phyloP scores from a whole-genome alignment of 2,113 vertebrate species.

The Acrocephalus kingi region DNA sequence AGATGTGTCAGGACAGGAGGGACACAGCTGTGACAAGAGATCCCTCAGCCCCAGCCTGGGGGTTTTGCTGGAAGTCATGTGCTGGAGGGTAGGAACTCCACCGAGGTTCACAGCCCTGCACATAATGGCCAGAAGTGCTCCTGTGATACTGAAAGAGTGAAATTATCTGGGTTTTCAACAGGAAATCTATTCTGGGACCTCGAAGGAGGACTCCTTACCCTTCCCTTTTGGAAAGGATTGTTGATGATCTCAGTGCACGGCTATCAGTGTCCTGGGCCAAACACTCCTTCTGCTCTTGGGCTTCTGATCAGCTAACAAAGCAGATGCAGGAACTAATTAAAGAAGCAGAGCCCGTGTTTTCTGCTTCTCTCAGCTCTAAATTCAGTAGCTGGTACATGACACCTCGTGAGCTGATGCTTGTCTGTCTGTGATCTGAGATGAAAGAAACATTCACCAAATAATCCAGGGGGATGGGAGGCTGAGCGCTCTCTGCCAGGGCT shows the following conservation, averaged over 20 bases:
- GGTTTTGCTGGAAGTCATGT: not conserved
- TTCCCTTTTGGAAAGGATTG: constrained; percentile 40
- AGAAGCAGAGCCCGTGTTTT: constrained; percentile 38
- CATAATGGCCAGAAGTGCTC: not conserved
- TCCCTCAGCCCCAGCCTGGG: not conserved
- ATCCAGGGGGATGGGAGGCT: not conserved
- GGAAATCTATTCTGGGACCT: constrained; percentile 60
- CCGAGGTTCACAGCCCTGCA: not conserved
- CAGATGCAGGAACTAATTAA: constrained; percentile 57
- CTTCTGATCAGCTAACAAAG: constrained; percentile 47
- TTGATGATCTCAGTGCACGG: constrained; percentile 32
- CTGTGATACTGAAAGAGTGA: not conserved
- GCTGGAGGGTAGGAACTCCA: not conserved
- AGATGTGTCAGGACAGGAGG: not conserved
- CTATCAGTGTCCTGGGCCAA: constrained; percentile 58
- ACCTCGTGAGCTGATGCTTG: constrained; percentile 53
- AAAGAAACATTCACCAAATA: constrained; percentile 50
- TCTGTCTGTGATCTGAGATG: constrained; percentile 48
- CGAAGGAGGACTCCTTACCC: constrained; percentile 43
- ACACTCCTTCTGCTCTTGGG: constrained; percentile 44
- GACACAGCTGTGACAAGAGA: not conserved
- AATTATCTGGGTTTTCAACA: constrained; percentile 45
- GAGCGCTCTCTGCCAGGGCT: not conserved
- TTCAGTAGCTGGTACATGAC: constrained; percentile 59
- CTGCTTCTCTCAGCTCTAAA: constrained; percentile 46